Evolutionary conservation across 2,888 invertebrate genomes (phyloP).

Genomic region (Oscheius onirici): DNA sequence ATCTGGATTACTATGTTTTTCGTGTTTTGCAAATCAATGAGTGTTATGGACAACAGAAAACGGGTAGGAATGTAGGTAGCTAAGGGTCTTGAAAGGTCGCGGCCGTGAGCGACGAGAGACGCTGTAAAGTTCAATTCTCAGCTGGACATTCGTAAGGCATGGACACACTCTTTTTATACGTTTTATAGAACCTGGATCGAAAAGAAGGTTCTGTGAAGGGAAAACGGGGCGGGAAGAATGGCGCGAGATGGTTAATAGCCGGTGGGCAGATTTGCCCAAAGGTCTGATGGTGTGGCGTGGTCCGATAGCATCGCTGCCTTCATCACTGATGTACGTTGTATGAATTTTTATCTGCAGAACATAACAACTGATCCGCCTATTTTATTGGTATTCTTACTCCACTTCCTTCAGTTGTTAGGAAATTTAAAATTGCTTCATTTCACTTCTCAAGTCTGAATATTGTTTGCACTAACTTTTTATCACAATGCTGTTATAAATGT

Average conservation of each 20-base stretch:
- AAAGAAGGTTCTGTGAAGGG: conserved; percentile 1
- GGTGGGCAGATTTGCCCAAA: conserved; percentile 24
- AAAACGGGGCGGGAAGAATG: conserved; percentile 20
- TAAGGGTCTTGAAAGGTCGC: conserved; percentile 23
- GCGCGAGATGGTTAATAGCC: conserved; percentile 32
- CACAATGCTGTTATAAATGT: no score
- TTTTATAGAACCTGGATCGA: neutral
- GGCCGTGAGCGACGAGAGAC: conserved; percentile 8
- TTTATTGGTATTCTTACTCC: no score
- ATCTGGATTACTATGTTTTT: no score
- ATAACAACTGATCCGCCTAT: no score
- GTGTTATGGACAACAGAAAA: no score
- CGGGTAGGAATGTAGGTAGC: no score
- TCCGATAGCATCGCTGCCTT: conserved; percentile 27
- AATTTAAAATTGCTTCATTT: no score
- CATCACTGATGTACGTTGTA: conserved; percentile 27
- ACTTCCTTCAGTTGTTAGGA: no score
- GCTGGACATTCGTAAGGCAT: neutral
- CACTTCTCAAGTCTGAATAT: no score
- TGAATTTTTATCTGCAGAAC: conserved; percentile 1
- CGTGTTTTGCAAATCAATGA: no score
- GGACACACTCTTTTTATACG: neutral
- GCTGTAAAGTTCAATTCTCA: conserved; percentile 30
- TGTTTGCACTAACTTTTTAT: no score
- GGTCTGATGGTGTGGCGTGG: conserved; percentile 27